Base-by-base conservation (phyloP, 2,888 invertebrate species). In the Lepetodrilus schrolli region DNA sequence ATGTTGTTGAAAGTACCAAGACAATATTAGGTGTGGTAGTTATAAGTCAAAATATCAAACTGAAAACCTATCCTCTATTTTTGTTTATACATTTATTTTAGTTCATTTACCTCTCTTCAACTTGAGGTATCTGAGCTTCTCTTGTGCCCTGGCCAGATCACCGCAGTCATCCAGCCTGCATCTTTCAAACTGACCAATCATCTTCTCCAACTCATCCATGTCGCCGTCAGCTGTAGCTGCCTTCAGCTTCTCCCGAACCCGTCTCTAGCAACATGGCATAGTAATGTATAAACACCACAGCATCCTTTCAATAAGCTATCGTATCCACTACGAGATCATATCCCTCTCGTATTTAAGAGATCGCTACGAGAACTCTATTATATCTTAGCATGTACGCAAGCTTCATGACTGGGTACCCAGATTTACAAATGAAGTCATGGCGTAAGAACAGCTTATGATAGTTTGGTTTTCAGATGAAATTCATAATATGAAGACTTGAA, bases 21-120 rank as follows among this genome's bases (percentile, higher is more conserved):
- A n/a, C n/a, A n/a, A n/a, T n/a, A n/a, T n/a, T n/a, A n/a, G n/a
- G n/a, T n/a, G n/a, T n/a, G n/a, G n/a, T n/a, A n/a, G n/a, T n/a
- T n/a, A n/a, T n/a, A n/a, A n/a, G n/a, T n/a, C n/a, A n/a, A n/a
- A n/a, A n/a, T n/a, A n/a, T n/a, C n/a, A n/a, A n/a, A n/a, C n/a
- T n/a, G n/a, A n/a, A n/a, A n/a, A n/a, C n/a, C n/a, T n/a, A n/a
- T n/a, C n/a, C n/a, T n/a, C n/a, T n/a, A n/a, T n/a, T n/a, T n/a
- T n/a, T n/a, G n/a, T n/a, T n/a, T n/a, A n/a, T n/a, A n/a, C n/a
- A n/a, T n/a, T n/a, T n/a, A n/a, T n/a, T n/a, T n/a, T n/a, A n/a
- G n/a, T n/a, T n/a, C n/a, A n/a, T n/a, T n/a, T n/a, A 86, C 87
- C 83, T 84, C 82, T 83, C 37, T 81, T 80, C 1, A 83, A 70